A percentile compares a stretch with the other conserved stretches of the same genome.
Conservation (phyloP, 2,888 invertebrate species). For the Smittia aterrima region DNA sequence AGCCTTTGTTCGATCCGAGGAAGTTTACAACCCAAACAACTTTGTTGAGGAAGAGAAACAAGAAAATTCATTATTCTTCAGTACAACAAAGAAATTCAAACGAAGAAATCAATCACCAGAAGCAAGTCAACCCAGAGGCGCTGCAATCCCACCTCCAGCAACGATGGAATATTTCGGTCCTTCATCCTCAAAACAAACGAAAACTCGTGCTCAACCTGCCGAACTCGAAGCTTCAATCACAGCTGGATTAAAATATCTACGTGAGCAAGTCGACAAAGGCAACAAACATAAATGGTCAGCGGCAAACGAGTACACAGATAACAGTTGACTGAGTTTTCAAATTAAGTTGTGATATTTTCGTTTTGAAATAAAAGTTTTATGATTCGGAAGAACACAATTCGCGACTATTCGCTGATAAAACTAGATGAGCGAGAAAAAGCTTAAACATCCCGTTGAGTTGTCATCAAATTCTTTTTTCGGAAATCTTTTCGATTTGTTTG, state of each 20-base stretch:
- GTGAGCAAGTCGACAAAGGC: constrained; percentile 57
- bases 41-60: constrained; percentile 36
- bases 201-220: constrained; percentile 45
- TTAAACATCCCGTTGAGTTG: no score
- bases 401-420: no score
- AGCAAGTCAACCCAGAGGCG: constrained; percentile 48
- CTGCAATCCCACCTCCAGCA: constrained; percentile 65
- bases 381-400: no score
- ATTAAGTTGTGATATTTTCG: no score
- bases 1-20: not conserved
- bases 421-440: no score
- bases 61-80: constrained; percentile 49
- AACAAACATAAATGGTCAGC: constrained; percentile 42
- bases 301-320: constrained; percentile 3
- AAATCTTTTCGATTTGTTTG: no score
- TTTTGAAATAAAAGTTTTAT: no score
- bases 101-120: constrained; percentile 44
- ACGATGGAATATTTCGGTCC: constrained; percentile 65
- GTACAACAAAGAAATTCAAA: constrained; percentile 47
- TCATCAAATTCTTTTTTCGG: no score
- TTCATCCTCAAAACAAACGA: constrained; percentile 45
- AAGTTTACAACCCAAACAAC: constrained; percentile 45
- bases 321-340: no score
- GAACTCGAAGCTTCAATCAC: constrained; percentile 58
- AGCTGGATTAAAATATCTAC: constrained; percentile 58